phyloP scores from a whole-genome alignment of 2,113 vertebrate genomes.

The Baryphthengus martii region DNA sequence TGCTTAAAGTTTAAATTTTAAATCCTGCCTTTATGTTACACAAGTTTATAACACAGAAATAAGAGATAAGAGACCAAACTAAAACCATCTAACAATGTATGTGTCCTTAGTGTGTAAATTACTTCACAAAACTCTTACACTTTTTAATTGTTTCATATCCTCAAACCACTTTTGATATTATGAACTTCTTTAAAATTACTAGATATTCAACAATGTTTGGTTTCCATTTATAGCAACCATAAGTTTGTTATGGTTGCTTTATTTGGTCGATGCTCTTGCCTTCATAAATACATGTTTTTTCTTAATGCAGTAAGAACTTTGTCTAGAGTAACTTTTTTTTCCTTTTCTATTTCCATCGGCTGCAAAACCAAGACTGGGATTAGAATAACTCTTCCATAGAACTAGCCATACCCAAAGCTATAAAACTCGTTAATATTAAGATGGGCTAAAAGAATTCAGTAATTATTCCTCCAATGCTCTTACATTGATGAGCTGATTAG shows the following conservation, averaged over 20 bases:
- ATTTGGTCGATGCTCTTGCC: neutral
- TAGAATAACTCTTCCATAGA: neutral
- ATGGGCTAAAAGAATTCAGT: neutral
- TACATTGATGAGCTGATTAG: neutral
- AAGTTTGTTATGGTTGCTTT: neutral
- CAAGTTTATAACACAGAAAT: neutral
- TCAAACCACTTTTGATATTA: neutral
- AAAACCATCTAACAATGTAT: neutral
- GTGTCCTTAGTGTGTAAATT: neutral
- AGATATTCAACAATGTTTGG: neutral
- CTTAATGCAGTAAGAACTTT: neutral
- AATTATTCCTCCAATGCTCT: neutral
- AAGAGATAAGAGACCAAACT: neutral
- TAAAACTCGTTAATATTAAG: neutral
- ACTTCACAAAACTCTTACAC: neutral
- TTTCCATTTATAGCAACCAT: neutral
- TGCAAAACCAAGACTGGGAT: neutral
- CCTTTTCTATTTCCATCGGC: neutral
- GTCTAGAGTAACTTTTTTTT: neutral
- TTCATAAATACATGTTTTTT: neutral
- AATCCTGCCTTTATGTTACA: neutral
- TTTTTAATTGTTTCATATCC: neutral
- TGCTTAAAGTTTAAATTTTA: neutral
- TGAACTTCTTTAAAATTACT: neutral
- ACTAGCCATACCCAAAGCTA: neutral